Base-by-base conservation (phyloP, 2,888 invertebrate genomes). In the Pomacea canaliculata region DNA sequence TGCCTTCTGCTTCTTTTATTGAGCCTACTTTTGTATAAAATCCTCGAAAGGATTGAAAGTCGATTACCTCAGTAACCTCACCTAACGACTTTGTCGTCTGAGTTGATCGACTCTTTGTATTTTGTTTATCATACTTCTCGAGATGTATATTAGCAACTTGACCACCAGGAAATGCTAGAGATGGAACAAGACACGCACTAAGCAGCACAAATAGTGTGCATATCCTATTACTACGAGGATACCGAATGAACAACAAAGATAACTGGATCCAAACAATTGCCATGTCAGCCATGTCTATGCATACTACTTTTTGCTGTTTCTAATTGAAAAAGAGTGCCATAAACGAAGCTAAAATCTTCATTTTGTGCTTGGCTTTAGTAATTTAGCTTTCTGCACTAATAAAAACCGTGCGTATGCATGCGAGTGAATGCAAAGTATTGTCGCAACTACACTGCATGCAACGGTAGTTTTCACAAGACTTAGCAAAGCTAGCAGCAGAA, bases 261-360 rank as follows among this genome's bases (percentile, higher is more conserved):
- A 80, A 65, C 59, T 79, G 78, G 19, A 82, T 62, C 27, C 79
- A 70, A 59, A 79, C 23, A 56, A 82, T 70, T 69, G 80, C 76
- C 63, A 81, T 46, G 63, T 79, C 82, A 37, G 80, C 81, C 84
- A 84, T 84, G 62, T 79, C 76, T 74, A 67, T 63, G n/a, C 8
- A 12, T 63, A 27, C 63, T 2, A 12, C 10, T 16, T 27, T 63
- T 60, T 60, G 60, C 10, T 23, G n/a, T 63, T 63, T 63, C 63
- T 27, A 4, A 12, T 5, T 60, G 10, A 23, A 63, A 63, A 63
- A 56, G 51, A 56, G 51, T 56, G 51, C 37, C 5, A 37, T 37
- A 37, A 37, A 37, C 37, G 37, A 37, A 37, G 37, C 37, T 37
- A 37, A 37, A 37, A 5, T 3, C 37, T 3, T 3, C 37, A 5